A percentile compares a stretch with the other conserved stretches of the same genome.
These are phyloP conservation scores for Coreoperca whiteheadi DNA, from an alignment of 2,113 vertebrate species.

Conservation along the genomic window DNA sequence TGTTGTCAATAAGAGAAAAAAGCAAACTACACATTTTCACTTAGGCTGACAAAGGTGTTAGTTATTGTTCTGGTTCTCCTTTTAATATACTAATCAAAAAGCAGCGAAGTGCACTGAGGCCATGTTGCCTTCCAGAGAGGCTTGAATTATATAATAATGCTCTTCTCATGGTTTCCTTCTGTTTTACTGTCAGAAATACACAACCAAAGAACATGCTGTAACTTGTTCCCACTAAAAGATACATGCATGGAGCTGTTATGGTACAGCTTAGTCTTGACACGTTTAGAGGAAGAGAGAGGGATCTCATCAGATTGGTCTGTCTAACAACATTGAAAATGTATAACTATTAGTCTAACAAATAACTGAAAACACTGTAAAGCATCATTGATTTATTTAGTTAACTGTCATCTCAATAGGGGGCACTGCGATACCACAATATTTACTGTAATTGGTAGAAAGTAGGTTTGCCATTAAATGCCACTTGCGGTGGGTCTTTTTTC, in stretches of 20 bases:
- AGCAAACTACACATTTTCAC: not conserved
- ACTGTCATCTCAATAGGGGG: conserved; percentile 72
- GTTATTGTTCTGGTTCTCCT: not conserved
- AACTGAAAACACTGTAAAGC: not conserved
- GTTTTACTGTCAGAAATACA: not conserved
- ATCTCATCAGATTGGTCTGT: not conserved
- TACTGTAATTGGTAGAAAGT: not conserved
- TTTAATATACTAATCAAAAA: not conserved
- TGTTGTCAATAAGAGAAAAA: not conserved
- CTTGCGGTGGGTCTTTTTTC: conserved; percentile 9
- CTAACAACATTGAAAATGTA: not conserved
- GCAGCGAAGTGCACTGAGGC: not conserved
- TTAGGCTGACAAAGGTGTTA: not conserved
- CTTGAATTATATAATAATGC: not conserved
- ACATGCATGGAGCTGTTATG: not conserved
- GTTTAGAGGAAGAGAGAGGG: too few relatives aligned
- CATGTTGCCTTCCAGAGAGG: not conserved
- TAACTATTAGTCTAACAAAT: not conserved
- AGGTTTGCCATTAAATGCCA: not conserved
- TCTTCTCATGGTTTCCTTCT: not conserved
- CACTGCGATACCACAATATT: conserved; percentile 61
- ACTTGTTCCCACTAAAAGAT: not conserved
- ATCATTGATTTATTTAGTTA: not conserved
- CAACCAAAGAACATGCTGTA: conserved; percentile 10
- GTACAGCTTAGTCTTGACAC: not conserved